phyloP scores from a whole-genome alignment of 1,140 invertebrate genomes.

The Drosophila parvula region DNA sequence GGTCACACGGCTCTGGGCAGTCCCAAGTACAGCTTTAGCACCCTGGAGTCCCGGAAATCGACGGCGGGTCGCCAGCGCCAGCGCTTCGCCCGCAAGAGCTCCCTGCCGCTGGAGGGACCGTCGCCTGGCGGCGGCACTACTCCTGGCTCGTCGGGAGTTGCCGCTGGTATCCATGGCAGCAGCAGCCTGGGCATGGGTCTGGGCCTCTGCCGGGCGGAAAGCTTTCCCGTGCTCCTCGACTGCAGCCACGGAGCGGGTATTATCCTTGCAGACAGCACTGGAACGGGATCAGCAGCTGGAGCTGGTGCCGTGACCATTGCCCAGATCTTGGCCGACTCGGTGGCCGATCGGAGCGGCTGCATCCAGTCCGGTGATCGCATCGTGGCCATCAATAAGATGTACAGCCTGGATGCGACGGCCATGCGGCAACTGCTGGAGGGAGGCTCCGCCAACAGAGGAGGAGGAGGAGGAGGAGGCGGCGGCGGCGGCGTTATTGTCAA shows the following conservation, averaged over 20 bases:
- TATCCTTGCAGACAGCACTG: conserved; percentile 34
- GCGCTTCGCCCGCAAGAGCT: conserved; percentile 78
- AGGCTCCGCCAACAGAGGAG: background rate
- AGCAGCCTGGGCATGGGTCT: conserved; percentile 68
- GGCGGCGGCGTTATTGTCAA: background rate
- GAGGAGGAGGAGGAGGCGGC: background rate
- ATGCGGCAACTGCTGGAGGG: conserved; percentile 84
- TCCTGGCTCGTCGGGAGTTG: background rate
- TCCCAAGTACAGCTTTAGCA: conserved; percentile 84
- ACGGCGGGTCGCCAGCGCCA: conserved; percentile 68
- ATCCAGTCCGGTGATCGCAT: conserved; percentile 93
- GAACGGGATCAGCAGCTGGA: conserved; percentile 28
- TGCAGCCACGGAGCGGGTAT: conserved; percentile 82
- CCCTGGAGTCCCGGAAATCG: conserved; percentile 81
- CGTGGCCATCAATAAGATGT: conserved; percentile 91
- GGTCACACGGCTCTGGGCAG: conserved; percentile 79
- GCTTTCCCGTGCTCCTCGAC: conserved; percentile 80
- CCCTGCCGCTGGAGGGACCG: conserved; percentile 71
- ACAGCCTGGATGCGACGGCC: conserved; percentile 85
- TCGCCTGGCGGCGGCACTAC: background rate
- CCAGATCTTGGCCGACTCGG: conserved; percentile 78
- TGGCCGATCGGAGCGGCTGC: conserved; percentile 87
- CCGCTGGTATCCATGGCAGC: conserved; percentile 4
- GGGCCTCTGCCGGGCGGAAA: conserved; percentile 78
- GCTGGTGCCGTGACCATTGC: conserved; percentile 57